Percentiles rank a stretch among this genome's conserved stretches.
Conservation (phyloP, 1,140 invertebrate species). For the Penaeus japonicus region DNA sequence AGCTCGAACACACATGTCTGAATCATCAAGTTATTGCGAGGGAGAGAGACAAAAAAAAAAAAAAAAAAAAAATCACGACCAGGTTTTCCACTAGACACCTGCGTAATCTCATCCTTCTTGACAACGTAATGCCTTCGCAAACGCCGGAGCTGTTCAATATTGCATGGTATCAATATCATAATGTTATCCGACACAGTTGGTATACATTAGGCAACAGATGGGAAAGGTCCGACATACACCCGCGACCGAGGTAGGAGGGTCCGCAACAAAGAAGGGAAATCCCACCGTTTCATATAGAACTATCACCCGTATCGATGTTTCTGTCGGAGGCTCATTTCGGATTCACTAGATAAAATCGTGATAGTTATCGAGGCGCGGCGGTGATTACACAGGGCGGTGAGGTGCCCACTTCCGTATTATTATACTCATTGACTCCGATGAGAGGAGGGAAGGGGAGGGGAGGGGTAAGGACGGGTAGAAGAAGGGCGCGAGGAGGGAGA, state of each 20-base stretch:
- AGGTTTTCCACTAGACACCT: no score
- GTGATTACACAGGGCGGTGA: constrained; percentile 41
- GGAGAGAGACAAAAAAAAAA: no score
- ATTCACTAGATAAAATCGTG: constrained; percentile 28
- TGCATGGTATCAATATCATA: constrained; percentile 35
- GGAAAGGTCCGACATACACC: neutral
- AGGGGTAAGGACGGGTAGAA: neutral
- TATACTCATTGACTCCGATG: constrained; percentile 37
- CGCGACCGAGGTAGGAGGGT: no score
- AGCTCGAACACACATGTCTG: no score
- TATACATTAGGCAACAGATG: constrained; percentile 37
- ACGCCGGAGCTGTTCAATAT: neutral
- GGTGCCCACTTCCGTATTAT: constrained; percentile 37
- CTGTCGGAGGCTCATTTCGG: neutral
- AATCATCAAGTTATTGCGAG: no score
- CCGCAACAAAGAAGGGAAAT: no score
- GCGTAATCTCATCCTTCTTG: no score
- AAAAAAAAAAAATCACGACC: no score
- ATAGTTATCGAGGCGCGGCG: constrained; percentile 34
- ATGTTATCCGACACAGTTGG: constrained; percentile 31
- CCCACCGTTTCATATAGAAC: no score
- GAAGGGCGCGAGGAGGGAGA: neutral
- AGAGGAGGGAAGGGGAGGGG: constrained; percentile 2
- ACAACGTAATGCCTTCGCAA: neutral
- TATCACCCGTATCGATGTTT: neutral